phyloP scores from a whole-genome alignment of 1,140 invertebrate species.

The Meloidogyne exigua region DNA sequence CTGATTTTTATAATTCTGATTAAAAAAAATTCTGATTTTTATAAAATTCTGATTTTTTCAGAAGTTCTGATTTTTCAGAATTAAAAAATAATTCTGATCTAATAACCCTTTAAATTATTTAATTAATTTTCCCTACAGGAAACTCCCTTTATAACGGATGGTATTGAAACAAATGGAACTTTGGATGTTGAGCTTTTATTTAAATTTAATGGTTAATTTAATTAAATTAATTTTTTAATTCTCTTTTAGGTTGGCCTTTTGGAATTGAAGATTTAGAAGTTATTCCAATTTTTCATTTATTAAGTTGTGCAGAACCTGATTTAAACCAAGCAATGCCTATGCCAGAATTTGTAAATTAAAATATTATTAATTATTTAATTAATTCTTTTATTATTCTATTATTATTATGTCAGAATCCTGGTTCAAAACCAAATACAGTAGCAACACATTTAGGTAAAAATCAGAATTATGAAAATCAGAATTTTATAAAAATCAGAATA shows the following conservation, averaged over 20 bases:
- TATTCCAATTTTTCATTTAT: conserved; percentile 52
- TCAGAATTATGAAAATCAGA: neutral
- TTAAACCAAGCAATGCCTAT: conserved; percentile 44
- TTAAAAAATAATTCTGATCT: neutral
- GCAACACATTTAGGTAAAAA: conserved; percentile 17
- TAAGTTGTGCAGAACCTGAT: conserved; percentile 49
- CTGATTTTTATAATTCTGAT: neutral
- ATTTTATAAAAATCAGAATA: too few species aligned
- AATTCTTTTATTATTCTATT: conserved; percentile 5
- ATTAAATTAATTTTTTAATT: neutral
- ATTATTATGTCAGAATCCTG: conserved; percentile 45
- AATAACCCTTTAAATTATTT: neutral
- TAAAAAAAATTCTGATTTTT: neutral
- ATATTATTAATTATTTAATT: neutral
- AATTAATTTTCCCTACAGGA: conserved; percentile 12
- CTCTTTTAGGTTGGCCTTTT: conserved; percentile 49
- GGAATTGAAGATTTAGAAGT: conserved; percentile 41
- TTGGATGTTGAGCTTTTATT: conserved; percentile 32
- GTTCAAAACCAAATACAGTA: conserved; percentile 39
- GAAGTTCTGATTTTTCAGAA: neutral
- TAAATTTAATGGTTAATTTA: conserved; percentile 11
- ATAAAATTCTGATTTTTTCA: neutral
- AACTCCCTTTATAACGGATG: conserved; percentile 27
- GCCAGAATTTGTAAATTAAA: conserved; percentile 53
- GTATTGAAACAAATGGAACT: conserved; percentile 35